These are phyloP conservation scores for Chinchilla lanigera DNA, from an alignment of 2,113 vertebrate species.

Conservation along the genomic window DNA sequence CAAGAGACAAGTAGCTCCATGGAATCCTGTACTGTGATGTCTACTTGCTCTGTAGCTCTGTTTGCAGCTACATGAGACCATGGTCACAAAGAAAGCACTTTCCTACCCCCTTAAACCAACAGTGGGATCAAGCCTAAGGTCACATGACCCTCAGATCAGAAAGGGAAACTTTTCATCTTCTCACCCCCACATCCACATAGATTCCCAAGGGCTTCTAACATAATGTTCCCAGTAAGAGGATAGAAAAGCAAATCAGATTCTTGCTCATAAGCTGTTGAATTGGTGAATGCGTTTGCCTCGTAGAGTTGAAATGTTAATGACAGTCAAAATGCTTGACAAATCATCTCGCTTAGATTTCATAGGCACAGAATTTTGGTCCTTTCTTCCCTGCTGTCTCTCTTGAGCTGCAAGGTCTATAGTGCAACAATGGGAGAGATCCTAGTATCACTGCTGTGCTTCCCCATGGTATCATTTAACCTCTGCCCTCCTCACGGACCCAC, in stretches of 20 bases:
- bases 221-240: background rate
- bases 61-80: background rate
- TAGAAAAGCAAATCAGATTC: background rate
- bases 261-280: background rate
- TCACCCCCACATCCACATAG: background rate
- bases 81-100: background rate
- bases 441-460: no score
- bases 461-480: background rate
- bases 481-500: background rate
- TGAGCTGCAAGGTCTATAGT: background rate
- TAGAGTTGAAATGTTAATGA: conserved; percentile 45
- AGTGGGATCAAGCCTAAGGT: background rate
- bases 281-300: background rate
- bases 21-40: accelerated
- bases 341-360: conserved; percentile 47
- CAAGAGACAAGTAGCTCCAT: accelerated
- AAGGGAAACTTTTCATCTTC: background rate
- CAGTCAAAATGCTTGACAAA: conserved; percentile 16
- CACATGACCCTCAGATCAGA: background rate
- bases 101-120: no score
- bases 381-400: background rate
- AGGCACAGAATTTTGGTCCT: background rate
- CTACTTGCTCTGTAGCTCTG: background rate
- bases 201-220: background rate
- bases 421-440: background rate